Conservation (phyloP, 53 echinoderm and acorn worm species). For the Patiria pectinifera region DNA sequence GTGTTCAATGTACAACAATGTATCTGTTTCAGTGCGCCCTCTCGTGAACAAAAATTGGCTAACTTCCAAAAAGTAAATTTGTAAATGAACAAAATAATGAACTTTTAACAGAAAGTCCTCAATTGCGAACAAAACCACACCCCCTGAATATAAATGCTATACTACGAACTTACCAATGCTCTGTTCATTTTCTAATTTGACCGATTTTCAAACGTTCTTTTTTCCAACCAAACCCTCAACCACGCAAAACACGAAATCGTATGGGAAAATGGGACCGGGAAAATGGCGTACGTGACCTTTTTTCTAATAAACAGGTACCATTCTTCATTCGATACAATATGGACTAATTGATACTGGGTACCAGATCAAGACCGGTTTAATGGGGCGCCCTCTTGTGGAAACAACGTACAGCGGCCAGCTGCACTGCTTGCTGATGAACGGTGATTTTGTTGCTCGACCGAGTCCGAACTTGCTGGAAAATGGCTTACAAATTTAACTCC, state of each 20-base stretch:
- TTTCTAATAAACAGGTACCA: not conserved
- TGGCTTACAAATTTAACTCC: constrained; percentile 77
- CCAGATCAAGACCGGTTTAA: not conserved
- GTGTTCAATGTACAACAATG: no score
- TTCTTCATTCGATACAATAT: not conserved
- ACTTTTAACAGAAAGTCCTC: no score
- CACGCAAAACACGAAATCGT: no score
- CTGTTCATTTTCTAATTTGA: constrained; percentile 47
- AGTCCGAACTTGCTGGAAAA: constrained; percentile 23
- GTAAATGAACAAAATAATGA: no score
- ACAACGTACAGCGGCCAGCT: not conserved
- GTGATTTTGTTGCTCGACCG: not conserved
- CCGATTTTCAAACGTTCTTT: not conserved
- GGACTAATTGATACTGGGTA: not conserved
- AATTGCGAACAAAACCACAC: not conserved
- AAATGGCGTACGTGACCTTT: constrained; percentile 26
- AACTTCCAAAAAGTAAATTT: not conserved
- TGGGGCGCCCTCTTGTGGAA: not conserved
- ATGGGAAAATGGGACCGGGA: no score
- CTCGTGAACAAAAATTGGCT: not conserved
- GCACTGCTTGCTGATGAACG: not conserved
- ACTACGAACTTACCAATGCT: constrained; percentile 34
- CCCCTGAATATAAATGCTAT: not conserved
- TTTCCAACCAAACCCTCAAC: not conserved
- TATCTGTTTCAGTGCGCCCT: no score